Base-by-base conservation (phyloP, 2,113 vertebrate genomes). In the Syrrhaptes paradoxus region DNA sequence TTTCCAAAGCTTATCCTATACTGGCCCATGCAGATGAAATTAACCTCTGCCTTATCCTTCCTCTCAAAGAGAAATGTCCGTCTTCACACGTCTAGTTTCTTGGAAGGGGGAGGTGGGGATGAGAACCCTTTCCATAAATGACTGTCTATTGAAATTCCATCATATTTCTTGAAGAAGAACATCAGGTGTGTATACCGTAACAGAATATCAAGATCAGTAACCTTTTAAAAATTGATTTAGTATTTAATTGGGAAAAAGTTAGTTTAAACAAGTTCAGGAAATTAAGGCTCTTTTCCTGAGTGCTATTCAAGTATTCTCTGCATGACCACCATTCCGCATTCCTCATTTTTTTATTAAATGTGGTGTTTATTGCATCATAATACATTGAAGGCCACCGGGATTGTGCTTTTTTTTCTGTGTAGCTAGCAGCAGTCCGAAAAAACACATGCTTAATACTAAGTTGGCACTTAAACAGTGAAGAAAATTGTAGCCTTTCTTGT, bases 21-120 rank as follows among this genome's bases (percentile, higher is more conserved):
- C 43, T 67, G 88, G 82, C 54, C 89, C 61, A 75, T 75, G 83
- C 70, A 84, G 80, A 92, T 94, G 76, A 96, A 96, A 93, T 96
- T 95, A 96, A 94, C 90, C 88, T 95, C 80, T 95, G 85, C 90
- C 83, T 90, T 95, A 90, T 97, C 83, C 93, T 97, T 96, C 96
- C 95, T 96, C 87, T 94, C 52, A n/a, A 20, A 91, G 72, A 89
- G 93, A 93, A 94, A 88, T 68, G 45, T 86, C 87, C 83, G 49
- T 94, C 88, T 92, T 95, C 73, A 89, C 45, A 29, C 1, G 0
- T 93, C 82, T 65, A 61, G 41, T 94, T 96, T 95, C 87, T 95
- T 96, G 95, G 95, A 96, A 97, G 85, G 21, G 74, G 46, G 41
- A 62, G 71, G 72, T 54, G 22, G 70, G 65, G 32, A 24, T 68